Evolutionary conservation across 2,888 invertebrate species (phyloP), one percentile per base, ranked within the genome.

Genomic region (Patella pellucida): DNA sequence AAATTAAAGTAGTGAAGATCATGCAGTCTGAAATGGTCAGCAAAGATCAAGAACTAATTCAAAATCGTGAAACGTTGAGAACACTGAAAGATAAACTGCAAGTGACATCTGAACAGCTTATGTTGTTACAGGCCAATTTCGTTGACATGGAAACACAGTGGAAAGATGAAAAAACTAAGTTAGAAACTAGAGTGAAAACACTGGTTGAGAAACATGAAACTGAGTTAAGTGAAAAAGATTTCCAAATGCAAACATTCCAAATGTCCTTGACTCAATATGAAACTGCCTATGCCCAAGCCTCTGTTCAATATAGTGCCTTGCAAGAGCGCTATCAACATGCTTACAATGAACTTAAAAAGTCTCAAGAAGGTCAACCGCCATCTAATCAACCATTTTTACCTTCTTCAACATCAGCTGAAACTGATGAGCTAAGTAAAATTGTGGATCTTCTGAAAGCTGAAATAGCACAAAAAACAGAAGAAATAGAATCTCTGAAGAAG

Each of bases 71-170:
- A 94, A 68, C 94, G 69, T 86, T 89, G 74, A 95, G 95, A 92
- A 93, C 93, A 83, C 94, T 95, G 14, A 91, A 95, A 78, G 93
- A 94, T 85, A 93, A 94, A 81, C 92, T 95, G 72, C 95, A 96
- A 90, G 95, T 96, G 78, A 95, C 95, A 23, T 94, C 94, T 87
- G 94, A 94, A 84, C 95, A 96, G 92, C 95, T 96, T 94, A 93
- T 94, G 86, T 93, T 94, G 86, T 95, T 95, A 95, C 96, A 96
- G 90, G 93, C 94, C 84, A 94, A 94, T 89, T 95, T 96, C 78
- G 92, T 94, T 51, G 92, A 93, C 16, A 92, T 94, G 90, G 95
- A 96, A 91, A 92, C 92, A 70, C 94, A 94, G 79, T 94, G 95
- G 93, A 94, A 94, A 86, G 93, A 93, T 73, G 94, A 95, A 89